Evolutionary conservation across 2,888 invertebrate species (phyloP), one percentile per base, ranked within the genome.

Genomic region (Lepidocyrtoides sp.): DNA sequence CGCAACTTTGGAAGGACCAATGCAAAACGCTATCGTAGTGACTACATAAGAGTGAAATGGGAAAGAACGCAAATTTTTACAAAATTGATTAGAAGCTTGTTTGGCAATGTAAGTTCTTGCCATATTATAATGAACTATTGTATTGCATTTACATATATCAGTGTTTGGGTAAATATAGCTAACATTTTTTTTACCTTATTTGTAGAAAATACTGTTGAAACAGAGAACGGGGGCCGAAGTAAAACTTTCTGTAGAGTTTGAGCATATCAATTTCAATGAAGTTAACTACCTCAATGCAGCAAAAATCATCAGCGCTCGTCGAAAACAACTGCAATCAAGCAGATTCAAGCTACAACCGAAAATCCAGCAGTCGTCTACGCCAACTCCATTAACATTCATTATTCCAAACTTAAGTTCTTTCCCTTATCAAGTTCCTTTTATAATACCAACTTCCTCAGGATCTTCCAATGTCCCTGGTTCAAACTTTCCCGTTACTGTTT

Each of bases 171-270:
- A n/a, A n/a, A n/a, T n/a, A n/a, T n/a, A n/a, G n/a, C n/a, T n/a
- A n/a, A n/a, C n/a, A n/a, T n/a, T n/a, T n/a, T n/a, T n/a, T n/a
- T n/a, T n/a, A n/a, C n/a, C n/a, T n/a, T n/a, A n/a, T 2, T 85
- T 79, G 0, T 20, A 93, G 93, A 90, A 92, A 85, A 77, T 82
- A 48, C 57, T 54, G 23, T 69, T 93, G 44, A 85, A 87, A 12
- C 79, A 84, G 29, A 44, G 83, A 7, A 91, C 92, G 54, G 92
- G 93, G n/a, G 92, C 93, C 8, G 66, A 60, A 12, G 79, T 93
- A 44, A 66, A 51, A 4, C 48, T 92, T 26, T 41, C 10, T 3
- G 20, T 92, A 0, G 29, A 85, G 14, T 93, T 92, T 54, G 91
- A 92, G 36, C 85, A 86, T 3, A 20, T 41, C 10, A n/a, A 69